Conservation (phyloP, 2,888 invertebrate species). For the Formica aserva region DNA sequence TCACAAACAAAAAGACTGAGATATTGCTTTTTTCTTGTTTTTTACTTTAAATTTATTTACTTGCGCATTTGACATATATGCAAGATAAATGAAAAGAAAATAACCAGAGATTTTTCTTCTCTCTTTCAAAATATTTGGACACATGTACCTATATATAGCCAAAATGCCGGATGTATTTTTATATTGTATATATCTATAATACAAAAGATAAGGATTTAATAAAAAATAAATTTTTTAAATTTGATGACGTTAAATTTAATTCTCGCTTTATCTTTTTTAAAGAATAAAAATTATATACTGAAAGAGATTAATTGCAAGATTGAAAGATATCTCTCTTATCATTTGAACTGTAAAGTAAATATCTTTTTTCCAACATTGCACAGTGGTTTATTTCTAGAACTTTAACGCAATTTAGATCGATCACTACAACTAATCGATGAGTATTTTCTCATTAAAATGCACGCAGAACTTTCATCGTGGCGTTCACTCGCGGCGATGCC, state of each 20-base stretch:
- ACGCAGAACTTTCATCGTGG: constrained; percentile 6
- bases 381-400: background rate
- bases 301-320: background rate
- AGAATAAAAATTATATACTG: background rate
- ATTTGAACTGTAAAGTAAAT: background rate
- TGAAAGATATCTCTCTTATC: background rate
- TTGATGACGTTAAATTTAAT: background rate
- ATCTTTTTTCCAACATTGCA: background rate
- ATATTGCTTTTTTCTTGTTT: background rate
- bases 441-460: background rate
- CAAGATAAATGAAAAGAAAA: background rate
- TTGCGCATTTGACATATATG: background rate
- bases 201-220: background rate
- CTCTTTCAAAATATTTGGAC: background rate
- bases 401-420: background rate
- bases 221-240: background rate
- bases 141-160: background rate
- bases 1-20: no score
- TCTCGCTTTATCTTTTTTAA: background rate
- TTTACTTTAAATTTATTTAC: background rate
- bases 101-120: background rate
- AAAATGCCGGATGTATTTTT: background rate
- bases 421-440: background rate
- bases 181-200: background rate
- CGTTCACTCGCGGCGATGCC: background rate